Conservation (phyloP, 1,140 invertebrate species). For the Xylocopa sonorina region DNA sequence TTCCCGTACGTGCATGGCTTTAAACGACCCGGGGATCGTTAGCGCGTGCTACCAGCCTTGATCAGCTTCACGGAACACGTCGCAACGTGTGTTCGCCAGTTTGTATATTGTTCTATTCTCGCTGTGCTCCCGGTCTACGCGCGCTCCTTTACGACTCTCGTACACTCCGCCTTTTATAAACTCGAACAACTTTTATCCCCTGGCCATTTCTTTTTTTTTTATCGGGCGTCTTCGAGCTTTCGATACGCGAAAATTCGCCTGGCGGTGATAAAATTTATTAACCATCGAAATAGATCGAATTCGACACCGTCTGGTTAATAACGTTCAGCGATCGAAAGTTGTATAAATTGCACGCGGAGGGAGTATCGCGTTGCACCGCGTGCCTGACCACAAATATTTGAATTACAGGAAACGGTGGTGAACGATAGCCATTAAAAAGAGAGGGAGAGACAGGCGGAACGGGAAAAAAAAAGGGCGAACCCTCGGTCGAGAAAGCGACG, state of each 20-base stretch:
- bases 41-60: slow-evolving; percentile 16
- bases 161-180: background rate
- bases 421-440: background rate
- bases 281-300: background rate
- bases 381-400: slow-evolving; percentile 45
- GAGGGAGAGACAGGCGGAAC: no score
- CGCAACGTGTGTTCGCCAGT: slow-evolving; percentile 8
- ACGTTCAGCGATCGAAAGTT: slow-evolving; percentile 4
- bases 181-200: background rate
- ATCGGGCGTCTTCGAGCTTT: background rate
- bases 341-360: background rate
- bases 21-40: slow-evolving; percentile 13
- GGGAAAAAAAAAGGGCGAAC: background rate
- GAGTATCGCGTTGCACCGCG: slow-evolving; percentile 16
- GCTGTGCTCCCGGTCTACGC: background rate
- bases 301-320: background rate
- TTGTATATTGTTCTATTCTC: slow-evolving; percentile 59
- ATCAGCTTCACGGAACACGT: slow-evolving; percentile 42
- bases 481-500: slow-evolving; percentile 17
- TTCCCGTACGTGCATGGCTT: background rate
- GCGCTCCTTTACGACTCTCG: background rate
- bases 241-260: background rate
- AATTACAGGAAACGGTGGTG: slow-evolving; percentile 50
- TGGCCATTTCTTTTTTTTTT: background rate
- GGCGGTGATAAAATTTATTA: background rate